These are phyloP conservation scores for Polypterus senegalus DNA, from an alignment of 2,113 vertebrate genomes.

Conservation along the genomic window DNA sequence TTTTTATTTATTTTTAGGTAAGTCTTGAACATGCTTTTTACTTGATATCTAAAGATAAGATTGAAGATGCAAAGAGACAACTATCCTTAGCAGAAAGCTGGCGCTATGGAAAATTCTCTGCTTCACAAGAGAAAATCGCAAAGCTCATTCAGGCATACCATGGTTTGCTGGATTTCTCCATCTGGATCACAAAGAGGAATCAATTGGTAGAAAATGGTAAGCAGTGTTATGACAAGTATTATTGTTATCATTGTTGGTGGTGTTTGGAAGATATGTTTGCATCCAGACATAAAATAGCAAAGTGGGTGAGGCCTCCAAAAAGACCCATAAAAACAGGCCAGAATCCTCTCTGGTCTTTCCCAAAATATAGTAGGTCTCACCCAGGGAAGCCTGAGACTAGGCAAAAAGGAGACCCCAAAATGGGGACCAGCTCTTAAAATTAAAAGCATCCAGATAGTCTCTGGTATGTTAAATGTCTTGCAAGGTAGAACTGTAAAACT, in stretches of 20 bases:
- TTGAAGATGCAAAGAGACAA: slow-evolving; percentile 60
- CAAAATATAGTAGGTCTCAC: background rate
- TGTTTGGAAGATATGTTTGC: background rate
- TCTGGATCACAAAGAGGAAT: slow-evolving; percentile 60
- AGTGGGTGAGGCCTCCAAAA: too few species aligned
- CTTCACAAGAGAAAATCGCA: slow-evolving; percentile 39
- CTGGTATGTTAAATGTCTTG: too few species aligned
- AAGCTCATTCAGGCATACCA: slow-evolving; percentile 71
- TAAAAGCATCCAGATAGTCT: too few species aligned
- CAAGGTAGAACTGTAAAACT: too few species aligned
- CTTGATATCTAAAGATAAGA: slow-evolving; percentile 58
- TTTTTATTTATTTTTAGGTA: slow-evolving; percentile 42
- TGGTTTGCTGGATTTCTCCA: slow-evolving; percentile 66
- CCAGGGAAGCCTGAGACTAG: background rate
- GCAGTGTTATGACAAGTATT: slow-evolving; percentile 22
- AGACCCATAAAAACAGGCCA: background rate
- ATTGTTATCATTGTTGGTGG: slow-evolving; percentile 19
- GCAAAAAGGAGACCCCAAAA: background rate
- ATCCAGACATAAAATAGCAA: too few species aligned
- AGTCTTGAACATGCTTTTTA: slow-evolving; percentile 72
- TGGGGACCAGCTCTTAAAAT: too few species aligned
- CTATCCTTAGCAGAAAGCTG: slow-evolving; percentile 65
- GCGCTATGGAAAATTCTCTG: slow-evolving; percentile 59
- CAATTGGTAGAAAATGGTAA: slow-evolving; percentile 41
- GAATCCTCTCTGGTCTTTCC: background rate